These are phyloP conservation scores for Leptopterna dolabrata DNA, from an alignment of 2,888 invertebrate species.

Conservation along the genomic window DNA sequence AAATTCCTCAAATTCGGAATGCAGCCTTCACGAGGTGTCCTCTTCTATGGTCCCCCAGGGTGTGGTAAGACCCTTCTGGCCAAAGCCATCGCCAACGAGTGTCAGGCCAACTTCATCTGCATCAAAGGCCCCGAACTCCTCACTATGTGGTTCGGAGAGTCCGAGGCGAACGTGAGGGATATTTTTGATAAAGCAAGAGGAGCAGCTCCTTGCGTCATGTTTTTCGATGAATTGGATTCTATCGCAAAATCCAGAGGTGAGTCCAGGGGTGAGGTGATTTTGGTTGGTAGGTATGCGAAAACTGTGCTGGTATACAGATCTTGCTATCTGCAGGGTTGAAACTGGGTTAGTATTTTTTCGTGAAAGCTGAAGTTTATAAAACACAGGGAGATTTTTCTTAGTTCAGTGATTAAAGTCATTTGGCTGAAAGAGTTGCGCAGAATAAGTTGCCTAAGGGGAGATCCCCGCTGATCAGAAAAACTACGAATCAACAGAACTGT, in stretches of 20 bases:
- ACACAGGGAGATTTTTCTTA: no score
- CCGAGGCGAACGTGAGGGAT: conserved; percentile 98
- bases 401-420: no score
- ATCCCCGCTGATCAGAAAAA: no score
- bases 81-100: conserved; percentile 99
- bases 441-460: no score
- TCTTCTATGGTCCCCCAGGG: conserved; percentile 99
- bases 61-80: conserved; percentile 95
- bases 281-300: not conserved
- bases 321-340: no score
- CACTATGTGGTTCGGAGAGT: conserved; percentile 99
- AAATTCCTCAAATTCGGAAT: conserved; percentile 99
- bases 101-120: conserved; percentile 99
- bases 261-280: not conserved
- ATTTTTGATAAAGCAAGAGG: conserved; percentile 99
- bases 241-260: conserved; percentile 94
- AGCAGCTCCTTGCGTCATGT: conserved; percentile 98
- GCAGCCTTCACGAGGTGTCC: conserved; percentile 98
- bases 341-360: no score
- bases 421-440: no score
- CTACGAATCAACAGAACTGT: no score
- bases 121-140: conserved; percentile 97
- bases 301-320: no score
- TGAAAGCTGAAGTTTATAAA: no score
- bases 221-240: conserved; percentile 99